Percentiles rank a stretch among this genome's conserved stretches.
phyloP scores from a whole-genome alignment of 2,888 invertebrate genomes.

The Polia nebulosa region DNA sequence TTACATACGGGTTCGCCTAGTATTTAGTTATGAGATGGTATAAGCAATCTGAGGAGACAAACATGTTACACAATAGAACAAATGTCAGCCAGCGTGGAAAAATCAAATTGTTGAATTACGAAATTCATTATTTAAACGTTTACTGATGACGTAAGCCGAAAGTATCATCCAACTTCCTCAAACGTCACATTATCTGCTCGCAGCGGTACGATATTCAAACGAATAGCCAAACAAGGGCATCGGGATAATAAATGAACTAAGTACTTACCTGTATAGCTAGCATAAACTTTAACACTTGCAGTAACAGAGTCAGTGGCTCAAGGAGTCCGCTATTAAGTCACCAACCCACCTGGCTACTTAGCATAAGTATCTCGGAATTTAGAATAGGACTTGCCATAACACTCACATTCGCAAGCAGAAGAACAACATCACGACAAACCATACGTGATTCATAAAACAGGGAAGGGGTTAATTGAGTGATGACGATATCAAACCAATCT shows the following conservation, averaged over 20 bases:
- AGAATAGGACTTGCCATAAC: neutral
- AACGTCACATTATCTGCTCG: constrained; percentile 23
- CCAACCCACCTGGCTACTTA: neutral
- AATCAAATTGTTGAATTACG: constrained; percentile 23
- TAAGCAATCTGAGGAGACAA: constrained; percentile 15
- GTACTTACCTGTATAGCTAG: neutral
- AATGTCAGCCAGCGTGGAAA: constrained; percentile 22
- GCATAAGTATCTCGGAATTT: neutral
- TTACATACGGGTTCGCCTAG: constrained; percentile 9
- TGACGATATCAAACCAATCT: constrained; percentile 19
- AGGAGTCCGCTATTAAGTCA: neutral
- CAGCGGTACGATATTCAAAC: neutral
- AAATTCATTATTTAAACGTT: constrained; percentile 51
- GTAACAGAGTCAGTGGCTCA: neutral
- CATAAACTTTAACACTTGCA: neutral
- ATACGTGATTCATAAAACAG: neutral
- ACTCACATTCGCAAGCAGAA: neutral
- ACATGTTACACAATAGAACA: constrained; percentile 25
- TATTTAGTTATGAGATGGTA: constrained; percentile 28
- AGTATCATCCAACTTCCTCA: constrained; percentile 44
- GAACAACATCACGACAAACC: neutral
- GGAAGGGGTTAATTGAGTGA: neutral
- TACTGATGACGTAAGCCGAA: constrained; percentile 44
- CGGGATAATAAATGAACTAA: neutral
- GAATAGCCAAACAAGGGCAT: constrained; percentile 10